These are phyloP conservation scores for Lucilia sericata DNA, from an alignment of 1,140 invertebrate species.

Conservation along the genomic window DNA sequence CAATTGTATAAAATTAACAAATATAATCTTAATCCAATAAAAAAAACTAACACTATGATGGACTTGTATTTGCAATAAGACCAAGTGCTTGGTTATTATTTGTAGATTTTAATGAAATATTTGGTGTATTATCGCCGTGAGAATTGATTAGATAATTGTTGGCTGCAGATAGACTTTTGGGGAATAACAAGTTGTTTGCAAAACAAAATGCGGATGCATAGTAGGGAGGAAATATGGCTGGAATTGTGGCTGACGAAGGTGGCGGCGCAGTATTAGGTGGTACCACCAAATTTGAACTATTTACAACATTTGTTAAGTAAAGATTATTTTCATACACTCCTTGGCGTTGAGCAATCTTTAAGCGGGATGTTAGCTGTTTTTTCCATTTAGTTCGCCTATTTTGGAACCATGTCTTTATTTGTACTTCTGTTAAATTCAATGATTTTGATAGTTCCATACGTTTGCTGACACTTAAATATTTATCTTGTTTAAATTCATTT, in stretches of 20 bases:
- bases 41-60: background rate
- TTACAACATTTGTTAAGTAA: slow-evolving; percentile 42
- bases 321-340: slow-evolving; percentile 76
- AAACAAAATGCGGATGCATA: slow-evolving; percentile 33
- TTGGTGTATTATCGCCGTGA: background rate
- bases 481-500: slow-evolving; percentile 93
- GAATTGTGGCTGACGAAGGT: background rate
- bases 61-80: background rate
- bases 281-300: background rate
- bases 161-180: background rate
- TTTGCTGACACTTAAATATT: slow-evolving; percentile 95
- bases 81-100: background rate
- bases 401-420: slow-evolving; percentile 98
- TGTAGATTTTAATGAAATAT: background rate
- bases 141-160: background rate
- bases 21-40: too few relatives aligned
- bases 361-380: slow-evolving; percentile 89
- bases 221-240: slow-evolving; percentile 30
- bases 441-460: slow-evolving; percentile 92
- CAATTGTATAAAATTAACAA: too few relatives aligned
- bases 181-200: background rate
- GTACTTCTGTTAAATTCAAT: slow-evolving; percentile 91
- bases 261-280: background rate
- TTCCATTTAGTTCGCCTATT: slow-evolving; percentile 97
- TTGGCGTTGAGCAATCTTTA: slow-evolving; percentile 90